A percentile compares a stretch with the other conserved stretches of the same genome.
Conservation (phyloP, 23 tunicate genomes). For the Trididemnum nubilum region DNA sequence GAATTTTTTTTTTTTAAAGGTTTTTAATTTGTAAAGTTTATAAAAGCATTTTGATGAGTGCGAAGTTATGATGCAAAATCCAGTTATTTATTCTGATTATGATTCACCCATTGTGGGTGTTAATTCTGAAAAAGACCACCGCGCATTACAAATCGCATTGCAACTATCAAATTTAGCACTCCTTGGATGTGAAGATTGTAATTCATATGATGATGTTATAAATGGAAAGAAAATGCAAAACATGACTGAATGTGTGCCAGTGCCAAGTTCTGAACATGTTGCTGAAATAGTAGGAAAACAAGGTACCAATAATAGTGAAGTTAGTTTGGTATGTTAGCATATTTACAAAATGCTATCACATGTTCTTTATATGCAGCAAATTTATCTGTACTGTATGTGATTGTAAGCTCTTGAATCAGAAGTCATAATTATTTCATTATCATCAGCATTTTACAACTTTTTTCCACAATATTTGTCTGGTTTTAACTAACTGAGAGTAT, state of each 20-base stretch:
- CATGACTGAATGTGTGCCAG: constrained; percentile 72
- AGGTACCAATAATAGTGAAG: constrained; percentile 21
- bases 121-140: constrained; percentile 48
- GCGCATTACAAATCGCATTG: constrained; percentile 63
- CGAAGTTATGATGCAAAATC: constrained; percentile 54
- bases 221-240: constrained; percentile 55
- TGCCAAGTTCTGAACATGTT: constrained; percentile 86
- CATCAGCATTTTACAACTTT: too few species aligned
- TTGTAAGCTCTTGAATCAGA: too few species aligned
- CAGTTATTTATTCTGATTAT: constrained; percentile 39
- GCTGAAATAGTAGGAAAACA: constrained; percentile 84
- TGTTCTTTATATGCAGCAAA: neutral
- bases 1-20: neutral
- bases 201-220: neutral
- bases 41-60: constrained; percentile 10
- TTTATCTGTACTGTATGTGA: too few species aligned
- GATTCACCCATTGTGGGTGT: constrained; percentile 17
- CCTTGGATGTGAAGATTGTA: constrained; percentile 50
- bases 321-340: neutral
- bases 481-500: too few species aligned
- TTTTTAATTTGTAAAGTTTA: neutral
- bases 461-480: too few species aligned
- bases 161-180: constrained; percentile 64
- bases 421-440: too few species aligned
- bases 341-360: too few species aligned